Base-by-base conservation (phyloP, 2,113 vertebrate genomes). In the Ceyx cyanopectus region DNA sequence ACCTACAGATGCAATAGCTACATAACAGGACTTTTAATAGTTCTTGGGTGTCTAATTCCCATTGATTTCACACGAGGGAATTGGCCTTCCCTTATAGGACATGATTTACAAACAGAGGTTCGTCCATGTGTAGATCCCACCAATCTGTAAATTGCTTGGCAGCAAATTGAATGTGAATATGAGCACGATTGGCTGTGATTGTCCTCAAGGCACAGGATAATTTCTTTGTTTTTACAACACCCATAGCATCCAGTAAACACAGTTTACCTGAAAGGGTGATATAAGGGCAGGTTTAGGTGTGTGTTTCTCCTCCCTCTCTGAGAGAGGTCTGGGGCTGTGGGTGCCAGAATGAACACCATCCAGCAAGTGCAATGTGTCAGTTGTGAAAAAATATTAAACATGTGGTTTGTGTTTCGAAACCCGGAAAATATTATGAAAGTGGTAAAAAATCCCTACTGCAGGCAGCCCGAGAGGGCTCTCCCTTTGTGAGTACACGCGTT, bases 321-420 rank as follows among this genome's bases (percentile, higher is more conserved):
- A 40, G 81, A 12, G 30, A 23, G 32, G 3, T 24, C 62, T 77
- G 77, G 24, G 30, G 26, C 81, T 45, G 37, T 41, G 67, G 60
- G 72, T 75, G 73, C 91, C 63, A 9, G 81, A 94, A 74, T 3
- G 85, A 94, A 37, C 86, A 7, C 74, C 46, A 34, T 45, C 63
- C 76, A 87, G 86, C 95, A 92, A 97, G 93, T 80, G 91, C 93
- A 86, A 94, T 18, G 82, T 94, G 95, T 95, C 89, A 96, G 94
- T 94, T 94, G 78, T 70, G 89, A 21, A 66, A 76, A 89, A 94
- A 82, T 68, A 95, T 94, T 82, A 20, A 89, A 95, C 96, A 97
- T 95, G 89, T 97, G 97, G 90, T 97, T 97, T 96, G 78, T 70
- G 90, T 97, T 97, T 97, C 65, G 86, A 92, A 94, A 72, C 80